Percentiles rank a stretch among this genome's conserved stretches.
These are phyloP conservation scores for Boloria euphrosyne DNA, from an alignment of 2,888 invertebrate genomes.

Conservation along the genomic window DNA sequence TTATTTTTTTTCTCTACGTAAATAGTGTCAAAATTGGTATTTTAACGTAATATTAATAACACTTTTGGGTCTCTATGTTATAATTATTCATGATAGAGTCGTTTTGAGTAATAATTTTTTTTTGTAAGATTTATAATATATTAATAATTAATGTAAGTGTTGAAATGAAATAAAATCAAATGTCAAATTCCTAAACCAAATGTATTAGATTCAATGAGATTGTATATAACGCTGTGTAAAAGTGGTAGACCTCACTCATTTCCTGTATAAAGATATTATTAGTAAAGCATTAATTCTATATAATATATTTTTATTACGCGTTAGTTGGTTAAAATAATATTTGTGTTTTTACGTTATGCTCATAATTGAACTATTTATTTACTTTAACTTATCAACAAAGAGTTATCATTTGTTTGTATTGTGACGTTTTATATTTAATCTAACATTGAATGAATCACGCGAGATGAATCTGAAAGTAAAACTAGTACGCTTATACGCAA, in stretches of 20 bases:
- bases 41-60: background rate
- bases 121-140: too few relatives aligned
- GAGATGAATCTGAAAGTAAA: constrained; percentile 7
- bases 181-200: too few relatives aligned
- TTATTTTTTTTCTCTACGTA: constrained; percentile 28
- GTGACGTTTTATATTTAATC: background rate
- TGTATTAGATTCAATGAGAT: too few relatives aligned
- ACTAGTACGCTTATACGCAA: background rate
- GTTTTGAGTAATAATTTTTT: too few relatives aligned
- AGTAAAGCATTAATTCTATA: background rate
- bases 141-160: too few relatives aligned
- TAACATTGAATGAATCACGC: constrained; percentile 12
- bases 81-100: too few relatives aligned
- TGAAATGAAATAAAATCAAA: too few relatives aligned
- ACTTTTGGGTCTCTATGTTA: background rate
- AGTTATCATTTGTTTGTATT: too few relatives aligned
- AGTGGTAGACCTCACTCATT: too few relatives aligned
- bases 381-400: background rate
- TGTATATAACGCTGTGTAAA: too few relatives aligned
- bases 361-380: background rate
- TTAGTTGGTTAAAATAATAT: background rate
- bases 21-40: background rate
- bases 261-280: too few relatives aligned
- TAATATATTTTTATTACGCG: background rate
- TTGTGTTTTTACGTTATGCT: background rate